These are phyloP conservation scores for Gambusia holbrooki DNA, from an alignment of 2,113 vertebrate species.

Conservation along the genomic window DNA sequence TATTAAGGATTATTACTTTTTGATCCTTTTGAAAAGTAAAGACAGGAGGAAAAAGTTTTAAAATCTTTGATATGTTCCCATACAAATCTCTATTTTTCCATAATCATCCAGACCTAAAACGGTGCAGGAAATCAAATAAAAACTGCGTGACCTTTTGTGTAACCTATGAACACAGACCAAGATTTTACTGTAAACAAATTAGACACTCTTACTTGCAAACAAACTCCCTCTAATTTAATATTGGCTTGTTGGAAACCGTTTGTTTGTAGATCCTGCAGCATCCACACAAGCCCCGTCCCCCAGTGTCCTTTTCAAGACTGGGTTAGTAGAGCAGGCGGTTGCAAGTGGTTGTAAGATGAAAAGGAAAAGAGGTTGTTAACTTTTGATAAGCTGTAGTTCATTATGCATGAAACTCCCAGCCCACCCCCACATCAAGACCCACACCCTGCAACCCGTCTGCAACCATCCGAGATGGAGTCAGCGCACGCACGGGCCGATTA, in stretches of 20 bases:
- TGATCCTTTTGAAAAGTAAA: no score
- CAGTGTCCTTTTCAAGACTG: constrained; percentile 27
- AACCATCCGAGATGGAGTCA: constrained; percentile 26
- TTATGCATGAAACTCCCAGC: constrained; percentile 58
- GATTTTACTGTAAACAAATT: neutral
- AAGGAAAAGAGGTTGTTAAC: constrained; percentile 64
- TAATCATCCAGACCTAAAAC: no score
- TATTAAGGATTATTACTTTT: no score
- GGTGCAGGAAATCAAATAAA: no score
- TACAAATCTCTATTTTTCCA: no score
- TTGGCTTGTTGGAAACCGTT: neutral
- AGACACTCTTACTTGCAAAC: neutral
- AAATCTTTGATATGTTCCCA: no score
- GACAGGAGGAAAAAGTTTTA: no score
- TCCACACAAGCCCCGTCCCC: constrained; percentile 19
- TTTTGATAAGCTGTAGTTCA: constrained; percentile 72
- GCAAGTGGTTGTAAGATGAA: constrained; percentile 20
- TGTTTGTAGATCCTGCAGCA: neutral
- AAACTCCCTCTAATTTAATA: constrained; percentile 11
- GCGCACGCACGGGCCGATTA: constrained; percentile 15
- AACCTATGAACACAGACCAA: neutral
- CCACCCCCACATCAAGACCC: constrained; percentile 8
- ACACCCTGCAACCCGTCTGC: constrained; percentile 1
- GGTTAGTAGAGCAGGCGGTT: constrained; percentile 57
- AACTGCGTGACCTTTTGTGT: no score